Evolutionary conservation across 1,140 invertebrate genomes (phyloP), one percentile per base, ranked within the genome.

Genomic region (Gryon sp.): DNA sequence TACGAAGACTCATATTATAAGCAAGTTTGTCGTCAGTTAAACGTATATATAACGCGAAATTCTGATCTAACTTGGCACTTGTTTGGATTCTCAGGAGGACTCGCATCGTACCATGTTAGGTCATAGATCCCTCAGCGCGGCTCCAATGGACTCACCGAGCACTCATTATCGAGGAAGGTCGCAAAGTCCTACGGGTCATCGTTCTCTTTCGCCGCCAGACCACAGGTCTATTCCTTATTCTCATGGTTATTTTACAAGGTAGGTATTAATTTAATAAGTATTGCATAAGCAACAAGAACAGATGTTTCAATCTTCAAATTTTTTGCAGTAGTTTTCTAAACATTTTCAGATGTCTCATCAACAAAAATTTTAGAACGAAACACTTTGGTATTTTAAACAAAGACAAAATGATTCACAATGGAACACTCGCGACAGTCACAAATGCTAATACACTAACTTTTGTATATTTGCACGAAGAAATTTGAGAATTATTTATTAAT

Each of bases 191-290:
- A 86, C 89, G 22, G 86, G 89, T 78, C 92, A 93, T 84, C 90
- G 93, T 62, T 94, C 93, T 75, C 89, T 95, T 62, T 95, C 94
- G 62, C 94, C 94, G 57, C 93, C 94, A 41, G 92, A 93, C 79
- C 91, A 92, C 78, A 92, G 90, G 92, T 93, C 90, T 82, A 90
- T 89, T 77, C 88, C 84, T 65, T 88, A 85, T 66, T 83, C 85
- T 34, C 84, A 88, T 43, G 82, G 83, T 70, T 89, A 88, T 38
- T 78, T 85, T 19, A 66, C 85, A 8, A 89, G 87, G 85, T 89
- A 83, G 12, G 65, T 50, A 9, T 20, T 19, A 20, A 53, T 6
- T 32, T 12, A 12, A n/a, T n/a, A n/a, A n/a, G n/a, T n/a, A n/a
- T n/a, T n/a, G n/a, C n/a, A n/a, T n/a, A n/a, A n/a, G n/a, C n/a